A percentile compares a stretch with the other conserved stretches of the same genome.
Evolutionary conservation across 2,113 vertebrate species (phyloP).

Genomic region (Setophaga coronata): DNA sequence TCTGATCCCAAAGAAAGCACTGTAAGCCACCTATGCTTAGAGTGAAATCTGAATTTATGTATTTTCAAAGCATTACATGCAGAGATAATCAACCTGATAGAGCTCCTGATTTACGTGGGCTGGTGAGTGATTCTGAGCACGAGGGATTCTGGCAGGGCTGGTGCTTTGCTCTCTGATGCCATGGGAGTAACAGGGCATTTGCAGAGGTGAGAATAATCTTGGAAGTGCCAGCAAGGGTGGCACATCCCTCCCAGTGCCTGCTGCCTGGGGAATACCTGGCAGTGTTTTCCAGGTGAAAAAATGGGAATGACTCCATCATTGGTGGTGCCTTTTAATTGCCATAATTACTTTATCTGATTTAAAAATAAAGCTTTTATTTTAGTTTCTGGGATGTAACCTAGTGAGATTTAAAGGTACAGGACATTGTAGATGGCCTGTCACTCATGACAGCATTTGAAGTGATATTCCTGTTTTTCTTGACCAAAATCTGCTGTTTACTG

Average conservation of each 20-base stretch:
- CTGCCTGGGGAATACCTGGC: background rate
- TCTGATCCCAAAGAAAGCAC: conserved; percentile 40
- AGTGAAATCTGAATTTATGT: conserved; percentile 50
- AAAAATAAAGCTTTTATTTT: background rate
- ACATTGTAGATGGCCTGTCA: background rate
- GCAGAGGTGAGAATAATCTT: background rate
- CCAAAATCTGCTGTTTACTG: background rate
- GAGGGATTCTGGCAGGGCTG: background rate
- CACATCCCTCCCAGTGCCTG: background rate
- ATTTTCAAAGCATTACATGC: conserved; percentile 43
- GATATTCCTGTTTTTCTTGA: background rate
- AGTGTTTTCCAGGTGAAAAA: background rate
- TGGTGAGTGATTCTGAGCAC: background rate
- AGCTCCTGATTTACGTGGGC: background rate
- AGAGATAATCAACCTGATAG: conserved; percentile 34
- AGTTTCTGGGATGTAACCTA: background rate
- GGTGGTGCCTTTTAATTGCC: background rate
- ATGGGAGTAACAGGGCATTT: background rate
- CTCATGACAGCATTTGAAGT: background rate
- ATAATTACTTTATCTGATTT: background rate
- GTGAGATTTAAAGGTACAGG: background rate
- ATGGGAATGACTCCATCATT: background rate
- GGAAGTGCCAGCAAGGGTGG: background rate
- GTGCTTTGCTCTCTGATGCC: background rate
- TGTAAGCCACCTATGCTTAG: conserved; percentile 19